Percentiles rank a stretch among this genome's conserved stretches.
These are phyloP conservation scores for Gymnothorax javanicus DNA, from an alignment of 2,797 vertebrate species.

Conservation along the genomic window DNA sequence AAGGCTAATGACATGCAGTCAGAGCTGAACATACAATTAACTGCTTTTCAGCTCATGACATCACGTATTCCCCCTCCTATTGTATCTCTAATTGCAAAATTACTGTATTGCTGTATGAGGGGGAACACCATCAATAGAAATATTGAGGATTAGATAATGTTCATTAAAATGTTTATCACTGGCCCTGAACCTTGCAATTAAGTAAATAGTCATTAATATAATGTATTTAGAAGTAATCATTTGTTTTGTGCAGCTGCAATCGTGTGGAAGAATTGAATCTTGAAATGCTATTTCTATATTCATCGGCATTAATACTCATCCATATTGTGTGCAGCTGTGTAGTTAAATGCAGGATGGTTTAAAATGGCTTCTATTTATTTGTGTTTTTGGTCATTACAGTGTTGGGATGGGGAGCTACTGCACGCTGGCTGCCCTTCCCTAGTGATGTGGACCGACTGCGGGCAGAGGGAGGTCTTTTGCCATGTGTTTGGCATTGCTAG, in stretches of 20 bases:
- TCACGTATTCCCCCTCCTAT: slow-evolving; percentile 6
- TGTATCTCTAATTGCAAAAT: slow-evolving; percentile 13
- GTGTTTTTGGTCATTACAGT: slow-evolving; percentile 5
- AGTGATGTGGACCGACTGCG: background rate
- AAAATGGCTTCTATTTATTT: slow-evolving; percentile 4
- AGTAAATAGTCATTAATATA: slow-evolving; percentile 11
- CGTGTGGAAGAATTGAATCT: background rate
- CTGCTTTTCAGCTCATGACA: slow-evolving; percentile 24
- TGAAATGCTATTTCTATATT: slow-evolving; percentile 7
- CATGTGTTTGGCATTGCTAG: slow-evolving; percentile 20
- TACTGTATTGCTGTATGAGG: slow-evolving; percentile 6
- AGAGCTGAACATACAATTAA: slow-evolving; percentile 27
- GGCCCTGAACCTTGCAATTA: background rate
- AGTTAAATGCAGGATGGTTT: slow-evolving; percentile 16
- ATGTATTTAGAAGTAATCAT: slow-evolving; percentile 15
- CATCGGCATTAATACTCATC: background rate
- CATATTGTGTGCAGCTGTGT: background rate
- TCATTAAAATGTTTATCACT: background rate
- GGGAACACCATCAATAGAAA: background rate
- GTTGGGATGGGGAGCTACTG: background rate
- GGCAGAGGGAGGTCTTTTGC: background rate
- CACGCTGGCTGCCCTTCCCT: background rate
- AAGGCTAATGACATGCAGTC: slow-evolving; percentile 42
- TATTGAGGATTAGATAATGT: slow-evolving; percentile 2
- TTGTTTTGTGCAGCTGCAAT: background rate